phyloP scores from a whole-genome alignment of 2,113 vertebrate genomes.

The Xiphophorus maculatus region DNA sequence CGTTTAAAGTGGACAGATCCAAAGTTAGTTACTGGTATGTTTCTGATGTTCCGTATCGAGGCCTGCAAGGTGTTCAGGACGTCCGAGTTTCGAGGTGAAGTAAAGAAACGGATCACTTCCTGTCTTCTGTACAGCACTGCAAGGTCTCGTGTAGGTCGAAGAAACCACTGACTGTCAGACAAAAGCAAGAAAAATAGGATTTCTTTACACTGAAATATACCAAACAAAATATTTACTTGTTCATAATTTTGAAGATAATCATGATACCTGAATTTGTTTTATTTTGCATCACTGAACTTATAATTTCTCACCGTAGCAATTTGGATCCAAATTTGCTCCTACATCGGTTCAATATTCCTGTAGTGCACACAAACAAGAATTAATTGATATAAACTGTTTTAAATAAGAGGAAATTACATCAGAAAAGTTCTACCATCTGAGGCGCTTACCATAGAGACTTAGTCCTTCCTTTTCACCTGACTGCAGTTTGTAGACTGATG shows the following conservation, averaged over 20 bases:
- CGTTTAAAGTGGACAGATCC: neutral
- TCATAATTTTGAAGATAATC: neutral
- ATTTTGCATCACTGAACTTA: neutral
- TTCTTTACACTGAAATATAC: neutral
- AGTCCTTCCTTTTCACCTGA: slow-evolving; percentile 95
- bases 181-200: neutral
- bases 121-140: slow-evolving; percentile 86
- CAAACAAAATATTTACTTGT: neutral
- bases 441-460: slow-evolving; percentile 88
- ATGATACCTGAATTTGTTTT: neutral
- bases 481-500: slow-evolving; percentile 93
- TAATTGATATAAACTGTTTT: neutral
- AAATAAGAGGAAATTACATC: neutral
- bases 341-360: slow-evolving; percentile 80
- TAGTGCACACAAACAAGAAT: slow-evolving; percentile 10
- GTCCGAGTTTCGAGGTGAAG: slow-evolving; percentile 87
- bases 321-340: slow-evolving; percentile 79
- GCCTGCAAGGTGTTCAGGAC: slow-evolving; percentile 85
- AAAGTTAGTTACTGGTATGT: slow-evolving; percentile 83
- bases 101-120: slow-evolving; percentile 92
- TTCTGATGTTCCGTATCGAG: slow-evolving; percentile 90
- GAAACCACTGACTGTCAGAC: slow-evolving; percentile 87
- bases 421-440: neutral
- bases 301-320: slow-evolving; percentile 72
- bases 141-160: slow-evolving; percentile 86